phyloP scores from a whole-genome alignment of 2,113 vertebrate species.

The Stigmatopora nigra region DNA sequence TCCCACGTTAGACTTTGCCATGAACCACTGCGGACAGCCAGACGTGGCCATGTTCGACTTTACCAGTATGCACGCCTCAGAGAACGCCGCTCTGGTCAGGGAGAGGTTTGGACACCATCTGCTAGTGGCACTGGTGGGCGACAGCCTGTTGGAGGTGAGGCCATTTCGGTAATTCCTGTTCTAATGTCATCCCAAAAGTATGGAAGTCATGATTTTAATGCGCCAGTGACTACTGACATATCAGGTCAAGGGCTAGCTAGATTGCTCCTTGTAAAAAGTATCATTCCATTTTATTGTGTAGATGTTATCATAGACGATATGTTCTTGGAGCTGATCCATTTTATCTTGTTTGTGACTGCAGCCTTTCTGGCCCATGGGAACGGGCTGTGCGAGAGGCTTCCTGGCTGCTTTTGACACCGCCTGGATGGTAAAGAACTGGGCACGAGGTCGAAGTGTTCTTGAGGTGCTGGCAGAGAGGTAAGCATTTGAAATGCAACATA shows the following conservation, averaged over 20 bases:
- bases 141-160: constrained; percentile 92
- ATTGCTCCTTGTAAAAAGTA: no score
- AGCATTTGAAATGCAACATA: not conserved
- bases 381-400: constrained; percentile 93
- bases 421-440: constrained; percentile 95
- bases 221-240: no score
- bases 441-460: constrained; percentile 75
- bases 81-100: constrained; percentile 86
- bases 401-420: constrained; percentile 90
- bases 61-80: constrained; percentile 94
- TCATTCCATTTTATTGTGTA: no score
- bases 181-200: no score
- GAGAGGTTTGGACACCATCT: constrained; percentile 84
- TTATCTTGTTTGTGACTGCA: constrained; percentile 46
- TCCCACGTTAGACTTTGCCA: constrained; percentile 89
- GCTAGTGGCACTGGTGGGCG: constrained; percentile 88
- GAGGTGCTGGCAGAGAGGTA: constrained; percentile 93
- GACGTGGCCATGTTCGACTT: constrained; percentile 99
- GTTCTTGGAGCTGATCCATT: not conserved
- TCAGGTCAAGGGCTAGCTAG: no score
- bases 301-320: no score
- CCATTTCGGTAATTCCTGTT: not conserved
- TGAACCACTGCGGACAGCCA: constrained; percentile 87
- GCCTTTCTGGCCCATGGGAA: constrained; percentile 99
- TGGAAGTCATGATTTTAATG: no score